Evolutionary conservation across 2,797 vertebrate species (phyloP).

Genomic region (Oophaga sylvatica): DNA sequence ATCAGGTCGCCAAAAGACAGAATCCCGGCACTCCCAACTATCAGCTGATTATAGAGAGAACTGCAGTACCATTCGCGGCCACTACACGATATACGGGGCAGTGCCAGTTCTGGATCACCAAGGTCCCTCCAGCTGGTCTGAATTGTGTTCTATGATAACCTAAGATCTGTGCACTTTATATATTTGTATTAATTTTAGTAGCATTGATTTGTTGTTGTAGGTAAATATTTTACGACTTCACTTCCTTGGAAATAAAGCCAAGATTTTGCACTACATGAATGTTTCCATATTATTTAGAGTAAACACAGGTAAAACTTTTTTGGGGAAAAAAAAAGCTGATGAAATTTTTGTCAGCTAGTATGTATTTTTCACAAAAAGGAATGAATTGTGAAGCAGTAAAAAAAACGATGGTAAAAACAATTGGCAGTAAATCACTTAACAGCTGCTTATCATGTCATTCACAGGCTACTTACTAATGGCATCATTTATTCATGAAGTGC

Average conservation of each 20-base stretch:
- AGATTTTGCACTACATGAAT: background rate
- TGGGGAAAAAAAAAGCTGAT: background rate
- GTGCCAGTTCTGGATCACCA: no score
- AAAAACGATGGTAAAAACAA: slow-evolving; percentile 8
- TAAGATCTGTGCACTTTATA: no score
- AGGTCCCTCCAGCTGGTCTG: no score
- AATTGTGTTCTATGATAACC: no score
- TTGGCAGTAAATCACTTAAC: slow-evolving; percentile 22
- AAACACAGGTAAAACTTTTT: background rate
- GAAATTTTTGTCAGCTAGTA: background rate
- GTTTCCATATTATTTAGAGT: background rate
- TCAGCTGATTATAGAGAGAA: no score
- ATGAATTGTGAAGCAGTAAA: background rate
- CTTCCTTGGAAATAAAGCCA: background rate
- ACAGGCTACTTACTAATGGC: slow-evolving; percentile 19
- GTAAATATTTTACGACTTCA: background rate
- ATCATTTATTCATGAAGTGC: slow-evolving; percentile 28
- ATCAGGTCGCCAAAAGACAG: no score
- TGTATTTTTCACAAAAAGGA: background rate
- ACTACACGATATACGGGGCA: no score
- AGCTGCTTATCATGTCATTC: slow-evolving; percentile 33
- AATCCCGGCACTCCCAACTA: no score
- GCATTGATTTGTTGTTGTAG: background rate
- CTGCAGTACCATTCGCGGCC: no score
- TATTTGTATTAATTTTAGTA: background rate